These are phyloP conservation scores for Pyrrhia umbra DNA, from an alignment of 2,888 invertebrate species.

Conservation along the genomic window DNA sequence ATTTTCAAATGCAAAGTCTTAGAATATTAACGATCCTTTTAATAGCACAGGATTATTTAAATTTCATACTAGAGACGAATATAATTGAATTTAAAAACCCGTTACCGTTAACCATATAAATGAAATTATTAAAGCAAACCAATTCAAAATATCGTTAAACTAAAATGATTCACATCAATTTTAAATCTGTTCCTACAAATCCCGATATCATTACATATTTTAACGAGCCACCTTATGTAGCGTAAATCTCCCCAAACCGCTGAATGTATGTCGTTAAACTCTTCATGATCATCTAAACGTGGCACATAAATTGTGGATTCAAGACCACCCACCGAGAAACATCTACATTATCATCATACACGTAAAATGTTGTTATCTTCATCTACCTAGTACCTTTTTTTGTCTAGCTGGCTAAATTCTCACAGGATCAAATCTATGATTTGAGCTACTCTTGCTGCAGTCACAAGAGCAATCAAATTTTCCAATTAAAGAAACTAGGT, in stretches of 20 bases:
- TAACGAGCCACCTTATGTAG: conserved; percentile 25
- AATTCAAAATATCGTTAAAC: neutral
- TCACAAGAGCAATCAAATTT: neutral
- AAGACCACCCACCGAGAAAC: conserved; percentile 11
- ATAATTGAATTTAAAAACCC: too few species aligned
- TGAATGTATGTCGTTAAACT: conserved; percentile 27
- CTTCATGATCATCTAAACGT: conserved; percentile 37
- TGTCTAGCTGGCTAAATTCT: neutral
- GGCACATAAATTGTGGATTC: conserved; percentile 30
- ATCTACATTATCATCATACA: conserved; percentile 32
- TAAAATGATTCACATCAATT: neutral
- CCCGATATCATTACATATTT: conserved; percentile 17
- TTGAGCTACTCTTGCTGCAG: neutral
- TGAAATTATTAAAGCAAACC: neutral
- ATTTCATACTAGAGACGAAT: too few species aligned
- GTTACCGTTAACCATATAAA: too few species aligned
- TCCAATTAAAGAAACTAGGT: conserved; percentile 18
- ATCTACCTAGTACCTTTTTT: neutral
- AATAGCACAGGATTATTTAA: too few species aligned
- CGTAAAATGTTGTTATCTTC: conserved; percentile 1
- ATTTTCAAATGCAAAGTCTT: neutral
- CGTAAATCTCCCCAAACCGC: conserved; percentile 18
- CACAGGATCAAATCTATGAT: neutral
- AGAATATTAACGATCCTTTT: neutral
- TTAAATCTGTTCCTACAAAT: conserved; percentile 9